Base-by-base conservation (phyloP, 2,797 vertebrate genomes). In the Lutjanus campechanus region DNA sequence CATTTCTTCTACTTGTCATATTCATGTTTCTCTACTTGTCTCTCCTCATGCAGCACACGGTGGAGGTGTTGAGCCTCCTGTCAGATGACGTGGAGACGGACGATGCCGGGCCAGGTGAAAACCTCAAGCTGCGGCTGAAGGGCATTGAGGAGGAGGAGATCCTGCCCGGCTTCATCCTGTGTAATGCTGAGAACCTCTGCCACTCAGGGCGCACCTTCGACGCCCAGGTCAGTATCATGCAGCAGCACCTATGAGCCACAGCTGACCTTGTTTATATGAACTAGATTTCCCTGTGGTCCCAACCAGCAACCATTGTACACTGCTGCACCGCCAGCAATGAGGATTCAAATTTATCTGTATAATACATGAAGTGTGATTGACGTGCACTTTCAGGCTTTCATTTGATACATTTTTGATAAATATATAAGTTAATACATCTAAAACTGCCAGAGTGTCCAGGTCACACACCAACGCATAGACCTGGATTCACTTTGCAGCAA, bases 131-230 rank as follows among this genome's bases (percentile, higher is more conserved):
- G 81, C 92, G 98, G 67, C 97, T 99, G 84, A 99, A 99, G 87
- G 98, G 98, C 89, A 99, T 99, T 11, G 98, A 99, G 94, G 98
- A 99, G 66, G 98, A 99, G 56, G 98, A 99, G 94, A 99, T 99
- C 73, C 95, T 99, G 76, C 98, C 98, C 0, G 98, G 98, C 75
- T 99, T 99, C 82, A 98, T 99, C 91, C 97, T 99, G 66, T 99
- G 98, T 86, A 98, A 97, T 60, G 95, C 94, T 16, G 98, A 97
- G 93, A 98, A 97, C 91, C 96, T 99, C 62, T 99, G 98, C 94
- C 98, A 99, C 95, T 97, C 98, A 12, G 98, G 98, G 77, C 97
- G 97, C 56, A 99, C 97, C 0, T 99, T 99, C 63, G 98, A 99
- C 77, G 98, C 98, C 90, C 98, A 99, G 97, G 98, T 99, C 82